Base-by-base conservation (phyloP, 2,888 invertebrate species). In the Xestia sexstrigata region DNA sequence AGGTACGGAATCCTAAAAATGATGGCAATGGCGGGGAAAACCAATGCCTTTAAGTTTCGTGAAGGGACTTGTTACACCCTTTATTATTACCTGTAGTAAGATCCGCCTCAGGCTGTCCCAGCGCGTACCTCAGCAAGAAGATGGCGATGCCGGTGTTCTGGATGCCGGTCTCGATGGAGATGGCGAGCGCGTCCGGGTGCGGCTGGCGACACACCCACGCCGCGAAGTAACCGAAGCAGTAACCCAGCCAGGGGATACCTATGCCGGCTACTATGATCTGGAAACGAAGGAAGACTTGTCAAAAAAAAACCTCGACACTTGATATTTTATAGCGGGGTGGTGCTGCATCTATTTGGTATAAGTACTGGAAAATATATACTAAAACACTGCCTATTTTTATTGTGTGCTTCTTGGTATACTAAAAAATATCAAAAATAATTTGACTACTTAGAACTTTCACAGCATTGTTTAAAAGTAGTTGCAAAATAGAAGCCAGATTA, bases 91-190 rank as follows among this genome's bases (percentile, higher is more conserved):
- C 98, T 66, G 99, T 98, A 7, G 99, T 98, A 66, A 99, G 96
- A 95, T 99, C 99, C 0, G 98, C 98, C 85, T 98, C 98, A 0
- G 99, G 99, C 90, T 99, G 98, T 0, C 97, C 97, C 78, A 99
- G 96, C 7, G 98, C 98, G 91, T 98, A 98, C 76, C 98, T 96
- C 74, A 99, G 95, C 88, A 99, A 96, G 93, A 99, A 98, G 90
- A 99, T 99, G 0, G 99, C 97, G 83, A 99, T 98, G 65, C 99
- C 99, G 0, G 99, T 99, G 95, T 99, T 99, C 95, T 99, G 99
- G 74, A 99, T 98, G 71, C 99, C 99, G 8, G 99, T 98, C 96
- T 99, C 99, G 70, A 99, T 98, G 69, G 98, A 98, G 90, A 99
- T 99, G 9, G 99, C 99, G n/a, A 98, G 95, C 5, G 98, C 96